A percentile compares a stretch with the other conserved stretches of the same genome.
Evolutionary conservation across 2,888 invertebrate species (phyloP).

Genomic region (Nymphalis c-album): DNA sequence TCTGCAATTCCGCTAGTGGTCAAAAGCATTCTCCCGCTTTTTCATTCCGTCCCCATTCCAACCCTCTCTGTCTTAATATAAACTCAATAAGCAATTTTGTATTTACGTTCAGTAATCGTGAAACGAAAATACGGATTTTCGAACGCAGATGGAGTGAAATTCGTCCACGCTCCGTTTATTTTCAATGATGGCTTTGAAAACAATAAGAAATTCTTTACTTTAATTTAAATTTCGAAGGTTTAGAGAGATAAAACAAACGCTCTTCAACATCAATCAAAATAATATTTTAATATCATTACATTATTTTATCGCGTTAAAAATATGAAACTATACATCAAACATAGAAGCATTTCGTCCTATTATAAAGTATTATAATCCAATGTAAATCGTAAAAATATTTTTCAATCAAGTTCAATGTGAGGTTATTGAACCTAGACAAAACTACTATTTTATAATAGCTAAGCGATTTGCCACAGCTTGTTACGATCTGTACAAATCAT

Average conservation of each 20-base stretch:
- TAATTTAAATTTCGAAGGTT: slow-evolving; percentile 22
- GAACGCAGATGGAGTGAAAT: slow-evolving; percentile 25
- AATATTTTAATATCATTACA: not conserved
- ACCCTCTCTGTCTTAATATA: slow-evolving; percentile 35
- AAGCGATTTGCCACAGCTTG: slow-evolving; percentile 22
- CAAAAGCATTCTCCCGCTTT: slow-evolving; percentile 35
- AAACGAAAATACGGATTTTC: slow-evolving; percentile 30
- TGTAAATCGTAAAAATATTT: not conserved
- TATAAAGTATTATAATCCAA: too few relatives aligned
- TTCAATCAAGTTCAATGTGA: not conserved
- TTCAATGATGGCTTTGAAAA: slow-evolving; percentile 37
- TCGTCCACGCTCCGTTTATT: slow-evolving; percentile 35
- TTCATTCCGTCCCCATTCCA: slow-evolving; percentile 26
- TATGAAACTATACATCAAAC: too few relatives aligned
- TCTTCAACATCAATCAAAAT: not conserved
- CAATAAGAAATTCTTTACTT: slow-evolving; percentile 35
- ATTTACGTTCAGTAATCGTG: slow-evolving; percentile 37
- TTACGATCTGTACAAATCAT: slow-evolving; percentile 33
- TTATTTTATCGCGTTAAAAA: too few relatives aligned
- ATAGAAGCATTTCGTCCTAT: too few relatives aligned
- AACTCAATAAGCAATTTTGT: slow-evolving; percentile 40
- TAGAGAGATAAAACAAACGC: slow-evolving; percentile 19
- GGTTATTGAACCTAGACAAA: not conserved
- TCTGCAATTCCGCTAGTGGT: slow-evolving; percentile 39
- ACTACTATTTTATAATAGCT: not conserved